phyloP scores from a whole-genome alignment of 2,797 vertebrate species.

The Acestrorhynchus altus region DNA sequence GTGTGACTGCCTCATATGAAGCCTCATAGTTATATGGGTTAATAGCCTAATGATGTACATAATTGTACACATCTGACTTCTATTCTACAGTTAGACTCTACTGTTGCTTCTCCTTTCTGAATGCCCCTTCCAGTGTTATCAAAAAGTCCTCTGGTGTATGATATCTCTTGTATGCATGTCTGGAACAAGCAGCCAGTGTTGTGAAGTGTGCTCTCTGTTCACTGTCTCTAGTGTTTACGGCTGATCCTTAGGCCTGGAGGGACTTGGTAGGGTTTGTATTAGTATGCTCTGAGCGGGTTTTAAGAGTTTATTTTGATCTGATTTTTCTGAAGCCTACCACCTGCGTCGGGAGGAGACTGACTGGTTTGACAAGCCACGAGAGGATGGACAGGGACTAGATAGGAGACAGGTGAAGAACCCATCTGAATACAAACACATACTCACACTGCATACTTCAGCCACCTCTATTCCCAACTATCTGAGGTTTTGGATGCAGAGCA shows the following conservation, averaged over 20 bases:
- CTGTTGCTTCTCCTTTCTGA: constrained; percentile 31
- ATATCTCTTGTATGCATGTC: constrained; percentile 40
- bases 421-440: constrained; percentile 51
- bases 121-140: constrained; percentile 25
- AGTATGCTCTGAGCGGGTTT: constrained; percentile 41
- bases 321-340: constrained; percentile 90
- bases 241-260: constrained; percentile 1
- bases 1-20: too few relatives aligned
- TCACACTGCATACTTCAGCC: neutral
- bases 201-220: constrained; percentile 12
- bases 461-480: neutral
- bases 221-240: constrained; percentile 22
- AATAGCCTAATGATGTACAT: neutral
- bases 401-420: constrained; percentile 86
- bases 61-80: constrained; percentile 14
- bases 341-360: constrained; percentile 95
- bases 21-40: neutral
- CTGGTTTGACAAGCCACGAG: constrained; percentile 98
- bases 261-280: constrained; percentile 18
- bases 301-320: constrained; percentile 73
- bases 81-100: constrained; percentile 22
- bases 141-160: neutral
- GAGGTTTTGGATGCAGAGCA: neutral
- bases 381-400: constrained; percentile 86
- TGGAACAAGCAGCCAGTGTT: constrained; percentile 6